Conservation (phyloP, 2,113 vertebrate species). For the Nipponia nippon region DNA sequence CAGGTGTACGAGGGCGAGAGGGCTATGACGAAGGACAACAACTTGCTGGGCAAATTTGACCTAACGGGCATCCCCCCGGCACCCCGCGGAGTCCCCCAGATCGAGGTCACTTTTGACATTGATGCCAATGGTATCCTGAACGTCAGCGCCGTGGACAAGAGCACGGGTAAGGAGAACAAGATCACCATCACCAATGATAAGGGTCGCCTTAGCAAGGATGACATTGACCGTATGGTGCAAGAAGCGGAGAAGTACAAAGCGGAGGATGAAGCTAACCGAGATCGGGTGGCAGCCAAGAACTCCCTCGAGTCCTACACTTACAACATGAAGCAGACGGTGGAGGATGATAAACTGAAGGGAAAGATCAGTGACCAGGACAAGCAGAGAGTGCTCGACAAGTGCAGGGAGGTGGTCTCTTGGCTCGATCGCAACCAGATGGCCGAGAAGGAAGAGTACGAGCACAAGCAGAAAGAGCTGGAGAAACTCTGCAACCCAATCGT, state of each 20-base stretch:
- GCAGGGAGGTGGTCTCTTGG: conserved; percentile 78
- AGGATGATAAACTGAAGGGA: conserved; percentile 81
- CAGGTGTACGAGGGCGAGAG: conserved; percentile 81
- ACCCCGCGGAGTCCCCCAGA: conserved; percentile 80
- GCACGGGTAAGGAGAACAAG: conserved; percentile 83
- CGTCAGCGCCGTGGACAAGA: conserved; percentile 79
- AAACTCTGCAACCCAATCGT: conserved; percentile 82
- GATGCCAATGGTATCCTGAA: conserved; percentile 84
- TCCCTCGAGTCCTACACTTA: conserved; percentile 80
- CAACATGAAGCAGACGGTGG: conserved; percentile 80
- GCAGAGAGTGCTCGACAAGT: conserved; percentile 78
- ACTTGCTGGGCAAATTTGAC: conserved; percentile 83
- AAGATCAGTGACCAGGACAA: conserved; percentile 82
- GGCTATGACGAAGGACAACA: conserved; percentile 85
- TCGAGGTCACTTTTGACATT: conserved; percentile 83
- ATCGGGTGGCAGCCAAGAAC: conserved; percentile 79
- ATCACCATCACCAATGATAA: conserved; percentile 86
- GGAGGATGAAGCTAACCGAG: conserved; percentile 78
- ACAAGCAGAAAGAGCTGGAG: conserved; percentile 85
- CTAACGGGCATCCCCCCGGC: conserved; percentile 79
- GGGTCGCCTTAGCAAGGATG: conserved; percentile 81
- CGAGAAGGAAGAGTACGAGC: conserved; percentile 81
- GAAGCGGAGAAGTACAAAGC: conserved; percentile 83
- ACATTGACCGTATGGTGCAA: conserved; percentile 84
- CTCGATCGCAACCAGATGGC: conserved; percentile 83